Base-by-base conservation (phyloP, 2,888 invertebrate genomes). In the Philereme vetulata region DNA sequence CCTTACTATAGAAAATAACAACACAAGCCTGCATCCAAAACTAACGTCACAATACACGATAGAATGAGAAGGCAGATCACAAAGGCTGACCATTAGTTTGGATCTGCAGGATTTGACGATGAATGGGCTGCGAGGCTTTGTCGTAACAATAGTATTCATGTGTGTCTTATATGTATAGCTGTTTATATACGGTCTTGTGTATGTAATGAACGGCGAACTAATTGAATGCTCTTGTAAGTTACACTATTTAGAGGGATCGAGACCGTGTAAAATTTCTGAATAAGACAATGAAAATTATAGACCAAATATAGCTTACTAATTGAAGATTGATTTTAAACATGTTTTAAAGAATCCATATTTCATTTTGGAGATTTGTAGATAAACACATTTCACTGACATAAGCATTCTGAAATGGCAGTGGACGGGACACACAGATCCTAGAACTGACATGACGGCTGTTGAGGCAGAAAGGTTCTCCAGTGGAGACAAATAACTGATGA, bases 21-120 rank as follows among this genome's bases (percentile, higher is more conserved):
- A 48, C 35, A 6, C 1, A 48, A 10, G 6, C 47, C 10, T 46
- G 35, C 34, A 48, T 48, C 47, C 10, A 35, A 48, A 55, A 52
- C 49, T 33, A 34, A 36, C 50, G 51, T 51, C 21, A 45, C 35
- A 59, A 32, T 48, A 48, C 35, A 47, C 11, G 32, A 32, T 21
- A 21, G 51, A 48, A 57, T 60, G 48, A 47, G 51, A 44, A 53
- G 50, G 32, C 46, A 43, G 60, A 6, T 10, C 65, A 67, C 68
- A 71, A 67, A 62, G 64, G 59, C 61, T 52, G 63, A 53, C 65
- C 65, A 68, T 71, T 71, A 68, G 67, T 58, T 60, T 56, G 62
- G 66, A 64, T 68, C 56, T 56, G 56, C 46, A 50, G 60, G 68
- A 65, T 71, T 70, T 50, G 49, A 44, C 49, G 49, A 52, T 66